Base-by-base conservation (phyloP, 2,797 vertebrate species). In the Acanthurus tractus region DNA sequence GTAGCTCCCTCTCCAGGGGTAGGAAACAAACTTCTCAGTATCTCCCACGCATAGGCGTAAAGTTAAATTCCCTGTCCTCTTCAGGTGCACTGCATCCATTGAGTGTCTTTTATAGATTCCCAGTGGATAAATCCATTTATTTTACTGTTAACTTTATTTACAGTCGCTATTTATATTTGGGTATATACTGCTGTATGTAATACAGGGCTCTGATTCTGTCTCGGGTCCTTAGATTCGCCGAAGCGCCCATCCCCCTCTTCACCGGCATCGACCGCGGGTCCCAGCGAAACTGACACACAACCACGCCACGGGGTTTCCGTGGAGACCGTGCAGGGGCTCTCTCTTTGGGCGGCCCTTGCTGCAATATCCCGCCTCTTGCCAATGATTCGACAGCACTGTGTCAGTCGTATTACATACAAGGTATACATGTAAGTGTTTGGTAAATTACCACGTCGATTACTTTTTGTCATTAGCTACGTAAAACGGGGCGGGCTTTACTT, bases 301-400 rank as follows among this genome's bases (percentile, higher is more conserved):
- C 96, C 96, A 95, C 92, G 92, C 92, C 93, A 95, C 97, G 96
- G 97, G 97, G 97, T 97, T 97, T 97, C 96, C 96, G 93, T 66
- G 88, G 86, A 93, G 91, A 93, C 94, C 92, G 93, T 93, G 96
- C 97, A 98, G 96, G 97, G 97, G 96, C 95, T 87, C 81, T 63
- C 74, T 79, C 62, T 23, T 72, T 83, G 89, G 94, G 92, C 79
- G 90, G 92, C 49, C 77, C 78, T 89, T 66, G 20, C 9, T 23
- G 14, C 6, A 52, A 62, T 22, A 22, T 67, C 82, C 89, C 75
- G 72, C 88, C 93, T 63, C 74, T 80, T 59, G 7, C 1, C 23
- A 0, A 0, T 29, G 45, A 94, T 94, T 93, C 68, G 94, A 59
- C 23, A 5, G 3, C 6, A 4, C 46, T 1, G 25, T 79, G 92